A percentile compares a stretch with the other conserved stretches of the same genome.
phyloP scores from a whole-genome alignment of 2,113 vertebrate species.

The Chloebia gouldiae region DNA sequence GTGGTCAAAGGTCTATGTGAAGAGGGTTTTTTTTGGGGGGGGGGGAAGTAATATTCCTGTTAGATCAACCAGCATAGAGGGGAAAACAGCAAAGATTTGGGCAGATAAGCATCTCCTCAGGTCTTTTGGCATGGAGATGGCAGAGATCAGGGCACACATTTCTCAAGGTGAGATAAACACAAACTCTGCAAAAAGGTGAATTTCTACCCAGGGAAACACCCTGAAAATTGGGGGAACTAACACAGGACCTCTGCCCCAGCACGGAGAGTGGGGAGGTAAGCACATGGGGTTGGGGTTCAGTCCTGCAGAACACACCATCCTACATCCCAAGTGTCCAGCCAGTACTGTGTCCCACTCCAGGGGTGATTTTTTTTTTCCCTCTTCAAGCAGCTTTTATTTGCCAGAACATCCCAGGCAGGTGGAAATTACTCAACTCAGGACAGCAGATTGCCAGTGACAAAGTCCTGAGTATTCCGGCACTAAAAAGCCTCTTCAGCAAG shows the following conservation, averaged over 20 bases:
- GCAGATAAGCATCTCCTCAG: not conserved
- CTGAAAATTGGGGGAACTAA: not conserved
- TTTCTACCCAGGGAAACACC: not conserved
- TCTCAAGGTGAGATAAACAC: not conserved
- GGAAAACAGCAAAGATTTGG: not conserved
- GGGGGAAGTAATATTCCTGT: accelerated
- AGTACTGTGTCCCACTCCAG: not conserved
- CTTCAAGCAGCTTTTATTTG: not conserved
- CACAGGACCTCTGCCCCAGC: not conserved
- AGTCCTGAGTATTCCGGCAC: not conserved
- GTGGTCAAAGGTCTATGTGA: accelerated
- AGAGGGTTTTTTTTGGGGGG: not conserved
- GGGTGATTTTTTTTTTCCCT: not conserved
- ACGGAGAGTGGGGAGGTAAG: accelerated
- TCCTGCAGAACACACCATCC: accelerated
- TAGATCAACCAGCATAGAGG: accelerated
- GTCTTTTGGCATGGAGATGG: accelerated
- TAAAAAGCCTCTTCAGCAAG: not conserved
- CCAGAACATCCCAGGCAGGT: not conserved
- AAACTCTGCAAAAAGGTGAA: not conserved
- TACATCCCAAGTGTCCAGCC: not conserved
- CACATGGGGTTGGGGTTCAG: not conserved
- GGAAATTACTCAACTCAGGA: accelerated
- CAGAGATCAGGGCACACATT: not conserved
- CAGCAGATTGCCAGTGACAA: not conserved